Conservation (phyloP, 2,888 invertebrate genomes). For the Arge pagana region DNA sequence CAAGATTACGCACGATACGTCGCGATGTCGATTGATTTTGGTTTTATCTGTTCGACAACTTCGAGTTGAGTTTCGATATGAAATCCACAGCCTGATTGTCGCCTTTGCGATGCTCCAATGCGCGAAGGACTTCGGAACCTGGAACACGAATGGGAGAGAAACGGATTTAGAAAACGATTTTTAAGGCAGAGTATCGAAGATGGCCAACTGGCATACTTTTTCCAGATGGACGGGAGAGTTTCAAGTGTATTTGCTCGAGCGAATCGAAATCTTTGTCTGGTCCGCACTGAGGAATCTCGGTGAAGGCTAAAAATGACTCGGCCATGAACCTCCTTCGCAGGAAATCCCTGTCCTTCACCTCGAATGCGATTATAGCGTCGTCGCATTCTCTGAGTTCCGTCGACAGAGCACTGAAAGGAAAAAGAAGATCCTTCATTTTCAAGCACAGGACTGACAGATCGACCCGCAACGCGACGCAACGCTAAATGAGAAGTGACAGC, state of each 20-base stretch:
- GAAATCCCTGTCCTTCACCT: slow-evolving; percentile 95
- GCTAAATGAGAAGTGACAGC: no score
- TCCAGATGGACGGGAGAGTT: slow-evolving; percentile 71
- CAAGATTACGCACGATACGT: no score
- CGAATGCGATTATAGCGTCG: slow-evolving; percentile 81
- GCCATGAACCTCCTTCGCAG: slow-evolving; percentile 93
- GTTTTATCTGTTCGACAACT: slow-evolving; percentile 53
- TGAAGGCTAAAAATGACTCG: slow-evolving; percentile 87
- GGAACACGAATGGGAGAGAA: slow-evolving; percentile 34
- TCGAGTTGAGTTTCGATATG: slow-evolving; percentile 76
- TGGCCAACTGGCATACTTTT: slow-evolving; percentile 61
- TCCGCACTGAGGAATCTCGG: slow-evolving; percentile 70
- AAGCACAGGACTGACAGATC: not conserved
- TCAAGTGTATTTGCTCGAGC: slow-evolving; percentile 75
- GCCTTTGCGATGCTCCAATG: slow-evolving; percentile 80
- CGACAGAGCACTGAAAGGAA: slow-evolving; percentile 66
- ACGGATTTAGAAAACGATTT: slow-evolving; percentile 1
- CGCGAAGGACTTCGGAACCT: slow-evolving; percentile 75
- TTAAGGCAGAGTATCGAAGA: slow-evolving; percentile 17
- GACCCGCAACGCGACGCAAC: no score
- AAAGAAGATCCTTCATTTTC: slow-evolving; percentile 9
- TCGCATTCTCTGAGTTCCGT: slow-evolving; percentile 71
- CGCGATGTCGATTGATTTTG: no score
- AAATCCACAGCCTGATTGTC: slow-evolving; percentile 90
- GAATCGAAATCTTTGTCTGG: slow-evolving; percentile 63